Evolutionary conservation across 2,888 invertebrate species (phyloP).

Genomic region (Ephialtes manifestator): DNA sequence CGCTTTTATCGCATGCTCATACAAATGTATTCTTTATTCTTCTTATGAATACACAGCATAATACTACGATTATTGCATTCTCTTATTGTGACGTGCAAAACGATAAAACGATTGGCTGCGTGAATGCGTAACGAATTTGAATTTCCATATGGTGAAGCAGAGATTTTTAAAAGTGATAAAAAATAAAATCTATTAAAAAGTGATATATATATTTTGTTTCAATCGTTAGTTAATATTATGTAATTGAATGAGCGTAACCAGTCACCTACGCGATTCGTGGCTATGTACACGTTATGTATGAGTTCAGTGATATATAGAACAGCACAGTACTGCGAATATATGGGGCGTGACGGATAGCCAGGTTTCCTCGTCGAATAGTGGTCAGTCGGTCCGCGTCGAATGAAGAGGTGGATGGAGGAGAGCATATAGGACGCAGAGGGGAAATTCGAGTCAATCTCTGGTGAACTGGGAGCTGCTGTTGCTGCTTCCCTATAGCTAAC

Average conservation of each 20-base stretch:
- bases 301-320: not conserved
- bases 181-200: not conserved
- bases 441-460: conserved; percentile 66
- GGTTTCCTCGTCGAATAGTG: conserved; percentile 49
- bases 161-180: not conserved
- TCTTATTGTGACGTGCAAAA: not conserved
- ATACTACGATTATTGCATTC: not conserved
- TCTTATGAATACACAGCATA: not conserved
- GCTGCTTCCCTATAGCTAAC: conserved; percentile 52
- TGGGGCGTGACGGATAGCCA: conserved; percentile 44
- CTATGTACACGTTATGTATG: not conserved
- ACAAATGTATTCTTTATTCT: conserved; percentile 26
- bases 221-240: not conserved
- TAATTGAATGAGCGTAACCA: conserved; percentile 11
- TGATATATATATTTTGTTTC: too few species aligned
- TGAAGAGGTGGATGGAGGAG: conserved; percentile 37
- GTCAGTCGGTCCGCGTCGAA: conserved; percentile 41
- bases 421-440: conserved; percentile 10
- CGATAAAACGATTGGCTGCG: conserved; percentile 1
- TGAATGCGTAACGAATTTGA: not conserved
- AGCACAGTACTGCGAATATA: conserved; percentile 9
- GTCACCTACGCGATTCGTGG: not conserved
- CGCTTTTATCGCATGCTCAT: conserved; percentile 52
- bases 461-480: conserved; percentile 40
- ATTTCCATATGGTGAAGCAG: not conserved